Base-by-base conservation (phyloP, 2,888 invertebrate species). In the Apodemia mormo region DNA sequence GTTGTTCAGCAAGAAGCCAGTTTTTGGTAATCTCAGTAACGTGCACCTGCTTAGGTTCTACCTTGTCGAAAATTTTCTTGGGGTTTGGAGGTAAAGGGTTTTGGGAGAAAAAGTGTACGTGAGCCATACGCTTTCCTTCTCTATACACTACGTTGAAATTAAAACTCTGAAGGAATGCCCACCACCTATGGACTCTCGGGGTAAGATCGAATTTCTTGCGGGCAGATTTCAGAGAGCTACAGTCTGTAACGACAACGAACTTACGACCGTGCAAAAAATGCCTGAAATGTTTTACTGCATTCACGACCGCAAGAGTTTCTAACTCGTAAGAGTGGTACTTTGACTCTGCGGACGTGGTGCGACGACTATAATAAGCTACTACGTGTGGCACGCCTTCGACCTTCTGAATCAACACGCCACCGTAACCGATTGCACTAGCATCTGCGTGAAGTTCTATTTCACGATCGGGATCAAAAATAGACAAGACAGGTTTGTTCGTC, bases 1-100 rank as follows among this genome's bases (percentile, higher is more conserved):
- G 65, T 9, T 65, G 65, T n/a, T 65, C 65, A 22, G 65, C 65
- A 9, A 45, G 43, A 22, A 65, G 45, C 82, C 83, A 7, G n/a
- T 7, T 65, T 65, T 65, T 37, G n/a, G 37, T 12, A 10, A 14
- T 40, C 7, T 12, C n/a, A n/a, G 40, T n/a, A 10, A 0, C 40
- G 40, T 37, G 37, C 37, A 37, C 37, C 5, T 37, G 37, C 37
- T 37, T 37, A 37, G 37, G 37, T 37, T 37, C 37, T 5, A 37
- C 37, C 37, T 37, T 37, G 37, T 37, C 37, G 37, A 37, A 37
- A 37, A 37, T 37, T 37, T 37, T 37, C 5, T 37, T 37, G 37
- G 37, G 37, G 37, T 37, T 37, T 37, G 37, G 43, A 10, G 43
- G 43, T 3, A 43, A 29, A 40, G 65, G 65, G 14, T 65, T 65